Base-by-base conservation (phyloP, 1,140 invertebrate species). In the Coenobita brevimanus region DNA sequence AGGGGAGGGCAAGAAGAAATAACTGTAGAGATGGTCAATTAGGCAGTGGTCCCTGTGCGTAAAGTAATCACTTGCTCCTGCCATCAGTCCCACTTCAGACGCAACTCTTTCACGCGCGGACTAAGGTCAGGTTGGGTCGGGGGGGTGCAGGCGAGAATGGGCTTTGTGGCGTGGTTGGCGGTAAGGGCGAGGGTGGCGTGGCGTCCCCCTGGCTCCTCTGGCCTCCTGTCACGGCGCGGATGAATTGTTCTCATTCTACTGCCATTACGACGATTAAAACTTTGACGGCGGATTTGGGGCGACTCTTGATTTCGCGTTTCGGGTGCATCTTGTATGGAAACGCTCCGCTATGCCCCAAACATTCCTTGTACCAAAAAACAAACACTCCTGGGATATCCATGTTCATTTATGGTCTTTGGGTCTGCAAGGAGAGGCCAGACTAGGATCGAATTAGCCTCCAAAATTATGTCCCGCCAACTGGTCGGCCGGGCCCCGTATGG, bases 201-300 rank as follows among this genome's bases (percentile, higher is more conserved):
- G 71, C 82, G 1, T 24, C 27, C 8, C 71, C 54, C n/a, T 30
- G 57, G 80, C 62, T 54, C 30, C 36, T 17, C 36, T 80, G 84
- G 62, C 84, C 33, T 67, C 62, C 62, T 87, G 41, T 57, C 84
- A 36, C 84, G 84, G 24, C 17, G n/a, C 27, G 60, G 84, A 87
- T 87, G 84, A 87, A 87, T 87, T 80, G 84, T 87, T 81, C 84
- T 87, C 84, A 87, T 87, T 87, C 84, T 87, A 69, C 84, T 81
- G 76, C 84, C 84, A 87, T 87, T 87, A 87, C 84, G 27, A 73
- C 84, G 84, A 87, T 87, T 87, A 87, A 87, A 87, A 87, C 84
- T 87, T 87, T 87, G 84, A 80, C 84, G 76, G 84, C 75, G 76
- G 57, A 80, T 87, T 87, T 80, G 84, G 78, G 41, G 17, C 27